phyloP scores from a whole-genome alignment of 2,797 vertebrate genomes.

The Alosa sapidissima region DNA sequence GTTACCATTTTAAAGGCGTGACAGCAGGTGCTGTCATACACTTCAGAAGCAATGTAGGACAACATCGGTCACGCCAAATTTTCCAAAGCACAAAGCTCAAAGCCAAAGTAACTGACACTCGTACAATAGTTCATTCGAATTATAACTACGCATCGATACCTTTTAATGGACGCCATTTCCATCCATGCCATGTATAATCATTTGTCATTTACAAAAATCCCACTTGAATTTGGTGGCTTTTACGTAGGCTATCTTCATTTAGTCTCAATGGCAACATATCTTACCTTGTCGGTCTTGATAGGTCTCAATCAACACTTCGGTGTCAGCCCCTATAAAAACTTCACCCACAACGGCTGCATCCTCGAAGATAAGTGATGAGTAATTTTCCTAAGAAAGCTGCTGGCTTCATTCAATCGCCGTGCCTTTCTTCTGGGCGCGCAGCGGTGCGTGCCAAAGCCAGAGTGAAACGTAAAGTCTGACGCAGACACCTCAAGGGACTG shows the following conservation, averaged over 20 bases:
- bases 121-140: neutral
- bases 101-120: neutral
- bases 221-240: neutral
- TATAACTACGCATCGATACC: neutral
- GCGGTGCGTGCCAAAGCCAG: conserved; percentile 54
- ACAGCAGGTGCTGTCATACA: conserved; percentile 9
- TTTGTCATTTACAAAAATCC: neutral
- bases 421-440: conserved; percentile 60
- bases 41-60: conserved; percentile 17
- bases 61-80: conserved; percentile 21
- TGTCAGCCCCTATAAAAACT: conserved; percentile 16
- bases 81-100: conserved; percentile 22
- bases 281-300: neutral
- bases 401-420: conserved; percentile 20
- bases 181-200: neutral
- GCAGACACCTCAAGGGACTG: conserved; percentile 57
- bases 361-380: neutral
- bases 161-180: neutral
- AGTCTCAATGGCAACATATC: neutral
- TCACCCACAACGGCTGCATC: conserved; percentile 7
- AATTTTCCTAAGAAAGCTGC: neutral
- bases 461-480: conserved; percentile 68
- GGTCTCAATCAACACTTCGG: conserved; percentile 8
- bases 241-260: neutral
- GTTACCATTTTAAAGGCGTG: neutral